Evolutionary conservation across 2,797 vertebrate species (phyloP).

Genomic region (Rhynchonycteris naso): DNA sequence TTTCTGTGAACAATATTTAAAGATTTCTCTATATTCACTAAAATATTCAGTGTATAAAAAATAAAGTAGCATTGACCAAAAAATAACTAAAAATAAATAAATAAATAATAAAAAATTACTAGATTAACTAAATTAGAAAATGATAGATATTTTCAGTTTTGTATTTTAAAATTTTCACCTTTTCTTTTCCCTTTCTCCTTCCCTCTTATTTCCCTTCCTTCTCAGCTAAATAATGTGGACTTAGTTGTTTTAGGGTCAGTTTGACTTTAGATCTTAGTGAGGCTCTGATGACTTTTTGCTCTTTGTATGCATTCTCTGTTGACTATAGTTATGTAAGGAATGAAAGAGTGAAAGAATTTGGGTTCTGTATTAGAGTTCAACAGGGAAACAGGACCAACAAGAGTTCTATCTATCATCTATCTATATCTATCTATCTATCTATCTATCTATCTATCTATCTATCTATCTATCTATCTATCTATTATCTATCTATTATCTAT

Average conservation of each 20-base stretch:
- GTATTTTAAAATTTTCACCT: background rate
- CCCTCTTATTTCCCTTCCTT: background rate
- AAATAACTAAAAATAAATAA: too few relatives aligned
- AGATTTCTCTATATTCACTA: constrained; percentile 56
- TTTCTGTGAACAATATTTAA: constrained; percentile 54
- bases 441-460: background rate
- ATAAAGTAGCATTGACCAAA: constrained; percentile 79
- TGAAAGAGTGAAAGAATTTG: background rate
- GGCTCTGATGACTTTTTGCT: background rate
- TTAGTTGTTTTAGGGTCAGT: background rate
- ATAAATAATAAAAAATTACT: background rate
- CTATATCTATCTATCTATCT: too few relatives aligned
- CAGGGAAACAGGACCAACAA: background rate
- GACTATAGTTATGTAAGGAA: background rate
- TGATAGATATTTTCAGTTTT: background rate
- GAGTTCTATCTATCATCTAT: background rate
- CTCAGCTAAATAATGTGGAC: background rate
- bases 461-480: background rate
- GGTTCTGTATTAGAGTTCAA: background rate
- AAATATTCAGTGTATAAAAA: constrained; percentile 76
- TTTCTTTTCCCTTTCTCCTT: background rate
- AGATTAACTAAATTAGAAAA: constrained; percentile 22
- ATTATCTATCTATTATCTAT: background rate
- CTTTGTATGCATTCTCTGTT: background rate
- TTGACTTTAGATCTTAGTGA: background rate